Percentiles rank a stretch among this genome's conserved stretches.
phyloP scores from a whole-genome alignment of 2,113 vertebrate species.

The Syrmaticus mikado region DNA sequence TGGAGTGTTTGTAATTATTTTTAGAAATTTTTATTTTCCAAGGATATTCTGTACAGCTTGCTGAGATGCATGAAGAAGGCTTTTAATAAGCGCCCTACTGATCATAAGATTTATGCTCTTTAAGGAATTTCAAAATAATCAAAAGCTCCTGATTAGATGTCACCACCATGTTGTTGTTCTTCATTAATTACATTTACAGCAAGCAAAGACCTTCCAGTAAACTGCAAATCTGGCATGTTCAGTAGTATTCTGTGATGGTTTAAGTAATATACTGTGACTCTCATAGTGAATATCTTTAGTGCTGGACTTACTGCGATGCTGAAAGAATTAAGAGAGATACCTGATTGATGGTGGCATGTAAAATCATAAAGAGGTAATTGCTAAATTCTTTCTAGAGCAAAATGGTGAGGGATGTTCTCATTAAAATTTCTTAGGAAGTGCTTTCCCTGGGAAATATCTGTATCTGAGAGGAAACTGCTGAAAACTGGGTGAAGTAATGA shows the following conservation, averaged over 20 bases:
- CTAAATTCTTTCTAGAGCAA: neutral
- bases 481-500: neutral
- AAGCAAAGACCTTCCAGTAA: slow-evolving; percentile 1
- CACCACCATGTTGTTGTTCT: neutral
- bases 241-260: neutral
- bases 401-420: neutral
- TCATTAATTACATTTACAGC: slow-evolving; percentile 18
- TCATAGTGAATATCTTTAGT: slow-evolving; percentile 10
- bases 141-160: slow-evolving; percentile 21
- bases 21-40: slow-evolving; percentile 61
- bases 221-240: neutral
- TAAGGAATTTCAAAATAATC: slow-evolving; percentile 22
- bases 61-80: neutral
- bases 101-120: slow-evolving; percentile 38
- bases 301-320: neutral
- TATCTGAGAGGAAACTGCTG: neutral
- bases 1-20: slow-evolving; percentile 67
- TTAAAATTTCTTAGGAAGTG: slow-evolving; percentile 26
- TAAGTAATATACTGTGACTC: neutral
- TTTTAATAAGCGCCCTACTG: slow-evolving; percentile 6
- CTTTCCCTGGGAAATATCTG: neutral
- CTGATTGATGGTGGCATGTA: neutral
- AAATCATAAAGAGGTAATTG: slow-evolving; percentile 21
- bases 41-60: neutral
- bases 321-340: slow-evolving; percentile 19